Evolutionary conservation across 1,140 invertebrate species (phyloP), one percentile per base, ranked within the genome.

Genomic region (Eumaeus atala): DNA sequence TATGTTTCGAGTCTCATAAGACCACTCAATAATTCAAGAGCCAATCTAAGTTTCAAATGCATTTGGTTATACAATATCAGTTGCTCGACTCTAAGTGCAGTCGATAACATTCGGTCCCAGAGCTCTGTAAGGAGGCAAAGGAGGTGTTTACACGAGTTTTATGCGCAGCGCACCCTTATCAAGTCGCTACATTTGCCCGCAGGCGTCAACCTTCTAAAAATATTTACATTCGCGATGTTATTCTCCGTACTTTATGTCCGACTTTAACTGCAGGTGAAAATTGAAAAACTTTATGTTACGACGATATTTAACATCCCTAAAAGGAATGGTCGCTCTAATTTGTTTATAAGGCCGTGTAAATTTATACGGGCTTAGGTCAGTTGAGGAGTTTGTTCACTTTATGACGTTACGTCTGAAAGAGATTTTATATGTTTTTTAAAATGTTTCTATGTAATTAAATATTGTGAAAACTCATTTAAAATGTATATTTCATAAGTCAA

Each of bases 251-350:
- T 82, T 81, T 82, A 84, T 63, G 59, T 72, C 51, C 70, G 70
- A 69, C 66, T 80, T 80, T 77, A 82, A 80, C 65, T 75, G 68
- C 72, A 84, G 74, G 81, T 83, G 81, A 83, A 84, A 86, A 86
- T 84, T 84, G 83, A 84, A 86, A 86, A 86, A 86, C 79, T 84
- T 83, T 83, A 86, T 75, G 76, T 83, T 82, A 83, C 74, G 74
- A 84, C 62, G 63, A 54, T 67, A 79, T 76, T 76, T 77, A 77
- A 68, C 60, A 62, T 72, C 68, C 58, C 60, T 54, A 72, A 75
- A 81, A 59, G 68, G 65, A 69, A 73, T 64, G 66, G 66, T 51
- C 48, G 66, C 54, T 78, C 64, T 76, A 81, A 81, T 84, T 81
- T 74, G 66, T 61, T 58, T 66, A 50, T 64, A 61, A 55, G 53